Conservation (phyloP, 2,888 invertebrate species). For the Chymomyza caudatula region DNA sequence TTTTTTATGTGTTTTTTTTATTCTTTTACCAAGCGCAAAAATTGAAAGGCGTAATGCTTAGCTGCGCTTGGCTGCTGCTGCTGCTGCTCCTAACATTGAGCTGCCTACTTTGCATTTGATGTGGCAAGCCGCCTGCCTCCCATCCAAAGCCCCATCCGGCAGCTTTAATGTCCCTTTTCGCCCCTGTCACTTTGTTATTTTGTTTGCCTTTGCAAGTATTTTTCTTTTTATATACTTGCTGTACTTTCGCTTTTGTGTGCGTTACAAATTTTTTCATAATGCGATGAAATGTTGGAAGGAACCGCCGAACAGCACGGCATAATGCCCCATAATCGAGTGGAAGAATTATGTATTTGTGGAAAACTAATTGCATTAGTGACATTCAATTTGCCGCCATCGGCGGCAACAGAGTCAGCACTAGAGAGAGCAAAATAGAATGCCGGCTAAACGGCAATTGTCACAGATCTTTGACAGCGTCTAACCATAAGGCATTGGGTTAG, state of each 20-base stretch:
- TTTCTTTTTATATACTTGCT: constrained; percentile 5
- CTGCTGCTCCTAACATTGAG: neutral
- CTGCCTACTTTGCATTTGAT: constrained; percentile 50
- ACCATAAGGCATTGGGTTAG: neutral
- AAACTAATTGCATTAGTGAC: constrained; percentile 74
- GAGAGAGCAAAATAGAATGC: constrained; percentile 24
- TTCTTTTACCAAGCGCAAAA: constrained; percentile 30
- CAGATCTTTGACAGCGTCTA: constrained; percentile 31
- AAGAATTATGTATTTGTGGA: constrained; percentile 65
- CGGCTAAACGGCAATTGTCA: constrained; percentile 67
- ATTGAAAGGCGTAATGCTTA: constrained; percentile 68
- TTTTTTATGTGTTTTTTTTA: neutral
- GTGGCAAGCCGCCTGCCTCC: constrained; percentile 9
- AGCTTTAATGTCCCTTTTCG: neutral
- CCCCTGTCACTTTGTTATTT: neutral
- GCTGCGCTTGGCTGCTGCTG: constrained; percentile 34
- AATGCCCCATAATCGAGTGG: constrained; percentile 69
- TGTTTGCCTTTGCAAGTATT: neutral
- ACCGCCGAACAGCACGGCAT: constrained; percentile 55
- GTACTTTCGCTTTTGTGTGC: constrained; percentile 9
- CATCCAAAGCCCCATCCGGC: too few species aligned
- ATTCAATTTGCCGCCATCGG: constrained; percentile 63
- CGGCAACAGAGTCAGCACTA: constrained; percentile 8
- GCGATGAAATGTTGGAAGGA: constrained; percentile 30
- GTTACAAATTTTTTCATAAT: constrained; percentile 27